A percentile compares a stretch with the other conserved stretches of the same genome.
Conservation (phyloP, 2,888 invertebrate genomes). For the Caenorhabditis macrosperma region DNA sequence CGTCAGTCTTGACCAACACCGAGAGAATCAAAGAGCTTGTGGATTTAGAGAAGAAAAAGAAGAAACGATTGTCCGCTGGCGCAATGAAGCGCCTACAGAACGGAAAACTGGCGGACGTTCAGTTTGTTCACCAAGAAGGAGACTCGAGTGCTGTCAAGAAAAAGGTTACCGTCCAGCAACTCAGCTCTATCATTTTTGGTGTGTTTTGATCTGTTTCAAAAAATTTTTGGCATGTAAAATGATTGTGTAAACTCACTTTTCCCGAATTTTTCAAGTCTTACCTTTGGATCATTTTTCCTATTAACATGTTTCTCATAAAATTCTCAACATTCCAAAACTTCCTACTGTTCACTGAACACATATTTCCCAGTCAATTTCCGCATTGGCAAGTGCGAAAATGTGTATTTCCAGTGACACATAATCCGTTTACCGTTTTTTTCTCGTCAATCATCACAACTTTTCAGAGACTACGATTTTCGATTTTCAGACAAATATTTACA, state of each 20-base stretch:
- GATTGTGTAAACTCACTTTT: too few species aligned
- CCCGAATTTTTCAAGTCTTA: too few species aligned
- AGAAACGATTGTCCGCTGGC: constrained; percentile 48
- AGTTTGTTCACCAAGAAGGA: constrained; percentile 45
- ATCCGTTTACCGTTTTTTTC: too few species aligned
- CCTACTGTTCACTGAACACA: too few species aligned
- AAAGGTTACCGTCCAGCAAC: constrained; percentile 53
- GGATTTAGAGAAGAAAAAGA: constrained; percentile 25
- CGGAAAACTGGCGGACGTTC: constrained; percentile 30
- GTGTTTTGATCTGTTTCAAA: constrained; percentile 12
- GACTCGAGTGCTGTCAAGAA: constrained; percentile 65
- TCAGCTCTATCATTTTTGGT: constrained; percentile 36
- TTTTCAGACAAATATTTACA: constrained; percentile 30
- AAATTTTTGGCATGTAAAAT: not conserved
- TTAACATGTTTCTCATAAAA: too few species aligned
- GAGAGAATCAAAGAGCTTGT: constrained; percentile 55
- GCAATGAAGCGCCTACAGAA: constrained; percentile 36
- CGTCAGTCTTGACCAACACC: constrained; percentile 25
- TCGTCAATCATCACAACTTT: too few species aligned
- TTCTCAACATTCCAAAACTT: not conserved
- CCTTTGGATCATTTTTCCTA: too few species aligned
- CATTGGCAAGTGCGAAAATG: too few species aligned
- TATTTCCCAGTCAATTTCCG: too few species aligned
- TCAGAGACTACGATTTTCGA: not conserved
- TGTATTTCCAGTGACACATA: too few species aligned